These are phyloP conservation scores for Orthosia gothica DNA, from an alignment of 2,888 invertebrate genomes.

Conservation along the genomic window DNA sequence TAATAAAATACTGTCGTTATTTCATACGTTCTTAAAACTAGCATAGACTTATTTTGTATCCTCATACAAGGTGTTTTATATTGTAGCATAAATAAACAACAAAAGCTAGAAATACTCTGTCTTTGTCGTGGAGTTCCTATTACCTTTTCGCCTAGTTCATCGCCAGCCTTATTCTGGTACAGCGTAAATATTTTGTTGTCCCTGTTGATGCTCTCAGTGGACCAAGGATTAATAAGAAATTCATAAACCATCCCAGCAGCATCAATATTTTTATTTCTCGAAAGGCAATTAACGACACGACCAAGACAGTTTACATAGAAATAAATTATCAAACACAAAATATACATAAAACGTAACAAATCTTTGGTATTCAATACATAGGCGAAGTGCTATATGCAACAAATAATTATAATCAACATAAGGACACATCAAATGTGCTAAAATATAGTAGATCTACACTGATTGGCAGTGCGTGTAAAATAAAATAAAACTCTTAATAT, in stretches of 20 bases:
- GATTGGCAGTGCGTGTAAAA: conserved; percentile 41
- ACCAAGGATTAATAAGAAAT: neutral
- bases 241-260: neutral
- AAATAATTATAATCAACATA: conserved; percentile 60
- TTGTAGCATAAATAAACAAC: conserved; percentile 34
- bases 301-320: conserved; percentile 46
- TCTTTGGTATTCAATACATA: conserved; percentile 76
- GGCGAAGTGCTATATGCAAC: conserved; percentile 56
- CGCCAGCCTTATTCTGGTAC: neutral
- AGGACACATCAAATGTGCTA: conserved; percentile 74
- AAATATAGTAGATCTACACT: conserved; percentile 62
- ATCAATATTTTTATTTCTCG: neutral
- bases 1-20: conserved; percentile 69
- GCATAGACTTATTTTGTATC: conserved; percentile 64
- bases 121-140: conserved; percentile 19
- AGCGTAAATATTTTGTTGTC: neutral
- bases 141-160: neutral
- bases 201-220: neutral
- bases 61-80: conserved; percentile 47
- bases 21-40: conserved; percentile 62
- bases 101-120: conserved; percentile 21
- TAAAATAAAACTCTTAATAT: conserved; percentile 44
- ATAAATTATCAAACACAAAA: conserved; percentile 45
- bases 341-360: conserved; percentile 67
- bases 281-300: neutral